phyloP scores from a whole-genome alignment of 2,888 invertebrate genomes.

The Nymphalis polychloros region DNA sequence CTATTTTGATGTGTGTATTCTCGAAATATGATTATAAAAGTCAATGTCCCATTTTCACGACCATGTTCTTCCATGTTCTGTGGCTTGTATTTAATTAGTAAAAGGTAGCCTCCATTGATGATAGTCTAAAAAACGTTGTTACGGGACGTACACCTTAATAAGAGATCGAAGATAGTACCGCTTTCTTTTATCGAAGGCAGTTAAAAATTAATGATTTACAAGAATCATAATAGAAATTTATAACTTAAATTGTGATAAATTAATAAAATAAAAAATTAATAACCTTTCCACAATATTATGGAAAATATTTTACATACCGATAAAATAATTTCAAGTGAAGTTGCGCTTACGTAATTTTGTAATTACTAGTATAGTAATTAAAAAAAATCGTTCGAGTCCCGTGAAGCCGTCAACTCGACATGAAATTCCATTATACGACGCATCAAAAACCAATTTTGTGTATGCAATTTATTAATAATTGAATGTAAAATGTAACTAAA shows the following conservation, averaged over 20 bases:
- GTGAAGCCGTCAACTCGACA: constrained; percentile 18
- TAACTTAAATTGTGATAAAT: no score
- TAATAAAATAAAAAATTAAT: not conserved
- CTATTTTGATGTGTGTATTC: no score
- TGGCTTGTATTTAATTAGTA: no score
- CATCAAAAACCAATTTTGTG: not conserved
- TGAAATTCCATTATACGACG: constrained; percentile 29
- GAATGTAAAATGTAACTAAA: not conserved
- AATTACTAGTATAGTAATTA: constrained; percentile 38
- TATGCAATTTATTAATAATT: not conserved
- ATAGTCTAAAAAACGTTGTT: no score
- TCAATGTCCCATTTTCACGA: no score
- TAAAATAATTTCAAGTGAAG: constrained; percentile 26
- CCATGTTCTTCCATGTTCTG: no score
- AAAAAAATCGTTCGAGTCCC: constrained; percentile 27
- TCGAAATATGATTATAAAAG: no score
- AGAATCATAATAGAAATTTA: no score
- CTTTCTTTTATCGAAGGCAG: no score
- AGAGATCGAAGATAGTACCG: no score
- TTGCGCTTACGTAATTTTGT: constrained; percentile 31
- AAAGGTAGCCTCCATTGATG: no score
- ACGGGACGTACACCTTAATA: no score
- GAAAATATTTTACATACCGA: constrained; percentile 20
- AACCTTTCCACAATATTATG: not conserved
- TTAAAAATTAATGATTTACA: not conserved